Evolutionary conservation across 2,888 invertebrate species (phyloP).

Genomic region (Lissocephala sabroskyi): DNA sequence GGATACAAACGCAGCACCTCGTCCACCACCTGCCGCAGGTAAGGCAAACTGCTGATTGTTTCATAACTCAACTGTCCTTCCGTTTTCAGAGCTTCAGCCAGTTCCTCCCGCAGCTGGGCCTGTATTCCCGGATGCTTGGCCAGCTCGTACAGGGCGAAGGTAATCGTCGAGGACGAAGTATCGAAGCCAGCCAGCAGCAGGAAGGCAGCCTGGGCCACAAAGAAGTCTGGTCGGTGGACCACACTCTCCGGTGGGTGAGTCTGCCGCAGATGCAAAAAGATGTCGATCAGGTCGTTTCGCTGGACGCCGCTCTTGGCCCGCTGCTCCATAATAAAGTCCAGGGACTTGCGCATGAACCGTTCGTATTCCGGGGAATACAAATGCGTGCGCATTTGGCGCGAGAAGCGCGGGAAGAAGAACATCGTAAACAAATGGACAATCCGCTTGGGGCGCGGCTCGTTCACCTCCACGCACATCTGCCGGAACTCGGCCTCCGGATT

Average conservation of each 20-base stretch:
- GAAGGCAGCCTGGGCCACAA: conserved; percentile 66
- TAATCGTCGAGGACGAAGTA: conserved; percentile 70
- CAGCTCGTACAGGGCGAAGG: conserved; percentile 71
- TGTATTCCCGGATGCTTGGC: conserved; percentile 69
- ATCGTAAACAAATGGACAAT: conserved; percentile 67
- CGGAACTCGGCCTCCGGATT: conserved; percentile 71
- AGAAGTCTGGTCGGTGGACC: conserved; percentile 47
- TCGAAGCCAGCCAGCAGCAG: conserved; percentile 68
- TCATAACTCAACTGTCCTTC: conserved; percentile 69
- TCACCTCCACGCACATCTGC: conserved; percentile 68
- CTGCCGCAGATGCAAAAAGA: conserved; percentile 71
- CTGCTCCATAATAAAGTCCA: conserved; percentile 70
- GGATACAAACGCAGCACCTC: conserved; percentile 69
- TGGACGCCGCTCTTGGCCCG: conserved; percentile 67
- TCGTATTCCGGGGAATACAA: conserved; percentile 54
- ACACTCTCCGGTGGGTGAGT: conserved; percentile 37
- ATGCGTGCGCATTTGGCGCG: conserved; percentile 54
- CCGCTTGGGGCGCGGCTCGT: conserved; percentile 60
- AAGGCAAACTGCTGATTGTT: conserved; percentile 68
- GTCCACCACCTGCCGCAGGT: conserved; percentile 71
- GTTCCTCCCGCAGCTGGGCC: conserved; percentile 67
- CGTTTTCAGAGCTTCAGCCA: conserved; percentile 54
- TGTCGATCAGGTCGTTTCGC: conserved; percentile 73
- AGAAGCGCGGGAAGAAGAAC: conserved; percentile 70
- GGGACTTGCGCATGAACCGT: conserved; percentile 68